Evolutionary conservation across 2,888 invertebrate genomes (phyloP).

Genomic region (Macaria notata): DNA sequence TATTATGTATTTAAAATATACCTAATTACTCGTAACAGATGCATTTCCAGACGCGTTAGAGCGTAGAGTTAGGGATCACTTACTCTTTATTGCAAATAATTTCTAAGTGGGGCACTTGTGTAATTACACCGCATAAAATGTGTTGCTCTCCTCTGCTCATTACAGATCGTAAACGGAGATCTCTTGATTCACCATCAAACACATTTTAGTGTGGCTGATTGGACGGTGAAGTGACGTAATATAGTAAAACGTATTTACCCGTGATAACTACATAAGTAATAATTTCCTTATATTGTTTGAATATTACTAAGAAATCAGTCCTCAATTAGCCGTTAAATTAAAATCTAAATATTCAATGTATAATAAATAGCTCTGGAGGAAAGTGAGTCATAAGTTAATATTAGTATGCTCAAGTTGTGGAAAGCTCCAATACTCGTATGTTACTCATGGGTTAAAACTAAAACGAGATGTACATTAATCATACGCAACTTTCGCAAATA

Average conservation of each 20-base stretch:
- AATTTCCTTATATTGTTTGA: too few species aligned
- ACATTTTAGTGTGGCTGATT: conserved; percentile 1
- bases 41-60: conserved; percentile 31
- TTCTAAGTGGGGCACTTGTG: conserved; percentile 34
- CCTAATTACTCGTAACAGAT: too few species aligned
- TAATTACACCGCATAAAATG: conserved; percentile 25
- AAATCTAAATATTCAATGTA: too few species aligned
- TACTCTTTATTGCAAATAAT: conserved; percentile 45
- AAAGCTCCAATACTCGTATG: conserved; percentile 12
- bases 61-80: conserved; percentile 39
- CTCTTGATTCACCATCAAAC: conserved; percentile 14
- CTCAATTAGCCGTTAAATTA: too few species aligned
- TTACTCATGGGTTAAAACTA: too few species aligned
- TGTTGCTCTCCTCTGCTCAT: conserved; percentile 13
- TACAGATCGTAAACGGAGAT: conserved; percentile 5
- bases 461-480: conserved; percentile 24
- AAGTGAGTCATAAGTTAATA: too few species aligned
- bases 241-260: too few species aligned
- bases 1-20: conserved; percentile 21
- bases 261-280: too few species aligned
- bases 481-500: conserved; percentile 33
- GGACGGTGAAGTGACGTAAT: not conserved
- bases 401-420: conserved; percentile 6
- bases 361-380: too few species aligned
- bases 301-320: too few species aligned